Evolutionary conservation across 1,140 invertebrate species (phyloP), one percentile per base, ranked within the genome.

Genomic region (Danaus plexippus): DNA sequence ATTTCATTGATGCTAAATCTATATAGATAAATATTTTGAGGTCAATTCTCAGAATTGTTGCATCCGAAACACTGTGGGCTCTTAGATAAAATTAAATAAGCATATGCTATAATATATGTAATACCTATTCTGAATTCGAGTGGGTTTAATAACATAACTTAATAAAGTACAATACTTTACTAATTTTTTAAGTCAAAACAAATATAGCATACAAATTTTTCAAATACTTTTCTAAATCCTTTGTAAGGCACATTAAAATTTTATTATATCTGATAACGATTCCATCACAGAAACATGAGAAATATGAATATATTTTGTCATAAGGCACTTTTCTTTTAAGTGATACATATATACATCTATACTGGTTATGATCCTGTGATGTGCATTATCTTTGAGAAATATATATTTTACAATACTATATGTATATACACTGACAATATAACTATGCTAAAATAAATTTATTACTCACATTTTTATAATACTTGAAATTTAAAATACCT

Each of bases 151-250:
- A 51, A 41, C 11, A 41, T 13, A 52, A 42, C 42, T 43, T 9
- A 43, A 13, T 52, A 43, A 54, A 53, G 66, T 62, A 66, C 59
- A 63, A 63, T 63, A 59, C 55, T 54, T 61, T 54, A 53, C 47
- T 15, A 48, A 32, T 18, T 0, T 18, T 49, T 22, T 13, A n/a
- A 40, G 49, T 56, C 9, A 44, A 47, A 50, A 12, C 12, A 18
- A 15, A 43, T 22, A 53, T 2, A 32, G 22, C 7, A 3, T 32
- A 6, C 22, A 32, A 2, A 32, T 32, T 32, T 32, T 32, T 32
- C 22, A 46, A 48, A 52, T 55, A 40, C 52, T 54, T 58, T 54
- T 55, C 46, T 56, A 32, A 32, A 46, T 59, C 52, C 52, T 58
- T 58, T 61, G 13, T 65, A 65, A 65, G 63, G 63, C 63, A 61